Evolutionary conservation across 1,140 invertebrate genomes (phyloP), one percentile per base, ranked within the genome.

Genomic region (Cydia pomonella): DNA sequence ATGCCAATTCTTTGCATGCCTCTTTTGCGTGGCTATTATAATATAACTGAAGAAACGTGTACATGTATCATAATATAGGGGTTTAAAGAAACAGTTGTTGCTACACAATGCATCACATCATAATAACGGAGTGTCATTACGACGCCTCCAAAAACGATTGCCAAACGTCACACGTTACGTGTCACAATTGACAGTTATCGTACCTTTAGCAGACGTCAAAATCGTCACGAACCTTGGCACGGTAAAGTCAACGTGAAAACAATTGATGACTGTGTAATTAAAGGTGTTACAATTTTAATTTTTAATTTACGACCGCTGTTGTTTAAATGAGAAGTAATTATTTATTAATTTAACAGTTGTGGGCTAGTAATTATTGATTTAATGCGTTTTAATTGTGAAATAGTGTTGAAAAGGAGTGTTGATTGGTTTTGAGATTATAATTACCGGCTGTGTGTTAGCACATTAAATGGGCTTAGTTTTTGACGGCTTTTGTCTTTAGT

Each of bases 281-380:
- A 27, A 66, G 64, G 64, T 38, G 64, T 69, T 33, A 18, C 16
- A 69, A 69, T 33, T 33, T 16, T 69, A 69, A 69, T 69, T 69
- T 29, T 38, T 69, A 69, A 69, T 69, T 66, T 69, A 41, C 29
- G 16, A 33, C 29, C 27, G 64, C 2, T n/a, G 16, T 29, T n/a
- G 23, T 25, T 63, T 63, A 63, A 33, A 66, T 69, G 64, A 69
- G 29, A 18, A 69, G 64, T 41, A 69, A 69, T 69, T 69, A 69
- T 33, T 33, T 18, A 7, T 33, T 69, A 38, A 69, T 69, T 59
- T 69, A 18, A 66, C 12, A n/a, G 64, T 33, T n/a, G 29, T 18
- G 27, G 63, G 25, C n/a, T 21, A 16, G 25, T 69, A n/a, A 69
- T 69, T 69, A 59, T 59, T 69, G 29, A 18, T 33, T 38, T 33